Base-by-base conservation (phyloP, 53 echinoderm and acorn worm species). In the Hippasteria phrygiana region DNA sequence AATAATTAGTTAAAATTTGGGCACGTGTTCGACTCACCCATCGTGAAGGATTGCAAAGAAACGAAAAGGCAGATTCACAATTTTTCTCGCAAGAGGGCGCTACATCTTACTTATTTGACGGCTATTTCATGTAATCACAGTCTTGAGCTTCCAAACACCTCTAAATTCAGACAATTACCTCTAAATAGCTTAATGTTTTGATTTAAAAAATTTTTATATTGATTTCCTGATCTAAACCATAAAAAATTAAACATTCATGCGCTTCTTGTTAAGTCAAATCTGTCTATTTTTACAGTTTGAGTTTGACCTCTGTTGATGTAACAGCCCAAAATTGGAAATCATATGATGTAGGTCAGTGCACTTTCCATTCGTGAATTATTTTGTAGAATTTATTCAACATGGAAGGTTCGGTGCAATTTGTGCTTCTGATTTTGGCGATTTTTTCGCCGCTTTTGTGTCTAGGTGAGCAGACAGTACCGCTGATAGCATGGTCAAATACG, bases 401-500 rank as follows among this genome's bases (percentile, higher is more conserved):
- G 85, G 70, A 34, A 11, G 38, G 51, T 28, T 1, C 85, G 6
- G 20, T 71, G 16, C 32, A n/a, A 22, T 48, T 70, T 85, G 50
- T 71, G 53, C 71, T 85, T n/a, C 33, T 11, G 0, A 35, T 88
- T 62, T 62, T 88, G 67, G 78, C 27, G 54, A 71, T 88, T 35
- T 62, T 82, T 46, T 62, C 88, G n/a, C 55, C 78, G 27, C 34
- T 78, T 22, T 36, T 67, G 33, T 83, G 74, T 36, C 75, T 74
- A 33, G 86, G 71, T 65, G 84, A 88, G 38, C 59, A 86, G 29
- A 40, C 80, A 43, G 78, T 91, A 16, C 94, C 94, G 3, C 53
- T 94, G 17, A 91, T 94, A 53, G 91, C 85, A 66, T 94, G 94
- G 94, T 75, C 94, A 0, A 94, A 91, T 88, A 78, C 73, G 3